Conservation (phyloP, 2,888 invertebrate genomes). For the Nymphalis urticae region DNA sequence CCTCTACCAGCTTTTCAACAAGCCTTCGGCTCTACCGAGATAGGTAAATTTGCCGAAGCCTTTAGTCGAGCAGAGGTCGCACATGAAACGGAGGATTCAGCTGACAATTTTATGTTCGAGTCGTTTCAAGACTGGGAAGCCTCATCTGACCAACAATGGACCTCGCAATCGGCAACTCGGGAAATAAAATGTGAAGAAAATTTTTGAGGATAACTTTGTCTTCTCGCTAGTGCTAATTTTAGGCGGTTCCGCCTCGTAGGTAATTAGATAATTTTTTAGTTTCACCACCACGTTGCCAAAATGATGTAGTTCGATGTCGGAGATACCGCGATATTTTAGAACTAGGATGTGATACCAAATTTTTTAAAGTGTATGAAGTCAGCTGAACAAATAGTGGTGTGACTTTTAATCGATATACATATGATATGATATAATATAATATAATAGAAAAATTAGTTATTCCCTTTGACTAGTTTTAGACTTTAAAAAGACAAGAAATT, state of each 20-base stretch:
- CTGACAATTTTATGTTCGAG: conserved; percentile 69
- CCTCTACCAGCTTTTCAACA: conserved; percentile 91
- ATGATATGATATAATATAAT: conserved; percentile 52
- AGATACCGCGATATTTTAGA: conserved; percentile 66
- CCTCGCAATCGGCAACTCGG: conserved; percentile 62
- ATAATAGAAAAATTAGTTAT: conserved; percentile 48
- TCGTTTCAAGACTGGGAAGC: conserved; percentile 73
- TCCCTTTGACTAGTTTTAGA: conserved; percentile 71
- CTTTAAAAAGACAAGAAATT: conserved; percentile 55
- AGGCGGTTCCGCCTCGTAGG: conserved; percentile 68
- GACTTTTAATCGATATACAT: conserved; percentile 69
- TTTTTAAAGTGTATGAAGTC: conserved; percentile 68
- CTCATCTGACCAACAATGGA: conserved; percentile 66
- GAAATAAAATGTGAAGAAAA: conserved; percentile 78
- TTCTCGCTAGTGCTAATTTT: conserved; percentile 63
- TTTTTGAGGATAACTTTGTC: conserved; percentile 57
- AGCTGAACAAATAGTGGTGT: conserved; percentile 71
- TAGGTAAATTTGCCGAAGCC: conserved; percentile 90
- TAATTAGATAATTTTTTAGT: conserved; percentile 74
- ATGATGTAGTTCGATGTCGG: conserved; percentile 60
- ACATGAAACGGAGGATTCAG: conserved; percentile 63
- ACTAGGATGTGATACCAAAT: conserved; percentile 75
- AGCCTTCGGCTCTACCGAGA: conserved; percentile 92
- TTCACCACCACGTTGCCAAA: conserved; percentile 81
- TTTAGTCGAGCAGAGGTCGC: conserved; percentile 83